These are phyloP conservation scores for Sciurus niger DNA, from an alignment of 2,113 vertebrate species.

Conservation along the genomic window DNA sequence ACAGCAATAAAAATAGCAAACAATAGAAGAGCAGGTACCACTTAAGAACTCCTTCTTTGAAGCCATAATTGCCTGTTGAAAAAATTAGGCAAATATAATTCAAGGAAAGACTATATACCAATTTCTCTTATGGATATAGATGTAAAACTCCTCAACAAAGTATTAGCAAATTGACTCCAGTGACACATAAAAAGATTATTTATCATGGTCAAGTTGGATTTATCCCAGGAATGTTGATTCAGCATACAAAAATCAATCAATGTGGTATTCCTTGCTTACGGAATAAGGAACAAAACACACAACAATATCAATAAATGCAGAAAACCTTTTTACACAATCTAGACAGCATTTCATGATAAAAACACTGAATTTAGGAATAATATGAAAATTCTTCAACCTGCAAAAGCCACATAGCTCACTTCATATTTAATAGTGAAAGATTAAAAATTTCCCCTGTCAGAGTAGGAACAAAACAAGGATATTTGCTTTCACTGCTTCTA, in stretches of 20 bases:
- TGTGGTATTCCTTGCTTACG: not conserved
- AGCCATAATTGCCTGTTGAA: not conserved
- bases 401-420: slow-evolving; percentile 20
- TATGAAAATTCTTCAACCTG: not conserved
- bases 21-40: not conserved
- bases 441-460: not conserved
- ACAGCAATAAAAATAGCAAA: not conserved
- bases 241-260: not conserved
- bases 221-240: not conserved
- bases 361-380: not conserved
- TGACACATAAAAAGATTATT: not conserved
- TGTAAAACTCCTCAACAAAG: slow-evolving; percentile 3
- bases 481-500: not conserved
- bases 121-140: not conserved
- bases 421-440: not conserved
- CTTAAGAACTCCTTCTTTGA: not conserved
- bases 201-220: not conserved
- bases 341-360: not conserved
- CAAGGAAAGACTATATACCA: not conserved
- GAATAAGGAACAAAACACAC: not conserved
- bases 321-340: not conserved
- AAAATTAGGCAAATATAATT: not conserved
- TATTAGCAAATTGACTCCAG: not conserved
- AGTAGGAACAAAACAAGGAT: not conserved
- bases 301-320: not conserved